Percentiles rank a stretch among this genome's conserved stretches.
Conservation (phyloP, 2,888 invertebrate species). For the Ornithoptera alexandrae region DNA sequence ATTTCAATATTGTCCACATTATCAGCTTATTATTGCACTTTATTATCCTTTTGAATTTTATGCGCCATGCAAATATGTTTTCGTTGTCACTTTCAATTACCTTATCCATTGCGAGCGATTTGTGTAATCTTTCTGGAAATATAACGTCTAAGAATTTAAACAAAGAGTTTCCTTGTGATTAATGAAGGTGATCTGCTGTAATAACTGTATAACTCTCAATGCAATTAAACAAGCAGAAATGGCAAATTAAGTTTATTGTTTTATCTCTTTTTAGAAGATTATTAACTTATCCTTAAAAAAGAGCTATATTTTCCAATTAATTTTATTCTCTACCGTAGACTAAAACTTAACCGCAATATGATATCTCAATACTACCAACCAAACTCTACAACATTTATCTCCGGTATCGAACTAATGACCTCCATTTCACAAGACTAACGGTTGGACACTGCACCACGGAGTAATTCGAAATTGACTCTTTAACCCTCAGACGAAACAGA, state of each 20-base stretch:
- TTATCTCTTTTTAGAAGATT: not conserved
- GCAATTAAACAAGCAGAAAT: not conserved
- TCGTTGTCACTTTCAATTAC: conserved; percentile 10
- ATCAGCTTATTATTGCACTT: conserved; percentile 14
- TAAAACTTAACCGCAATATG: too few relatives aligned
- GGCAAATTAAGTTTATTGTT: not conserved
- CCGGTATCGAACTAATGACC: too few relatives aligned
- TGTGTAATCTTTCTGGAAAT: conserved; percentile 1
- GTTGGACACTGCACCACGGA: too few relatives aligned
- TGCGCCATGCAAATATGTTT: conserved; percentile 21
- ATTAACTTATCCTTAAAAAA: too few relatives aligned
- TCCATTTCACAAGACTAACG: too few relatives aligned
- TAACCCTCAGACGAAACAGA: too few relatives aligned
- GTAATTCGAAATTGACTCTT: too few relatives aligned
- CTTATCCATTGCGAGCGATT: conserved; percentile 3
- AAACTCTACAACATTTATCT: too few relatives aligned
- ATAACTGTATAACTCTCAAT: not conserved
- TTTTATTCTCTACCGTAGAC: too few relatives aligned
- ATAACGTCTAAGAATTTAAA: conserved; percentile 4
- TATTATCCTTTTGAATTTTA: conserved; percentile 21
- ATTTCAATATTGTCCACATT: conserved; percentile 25
- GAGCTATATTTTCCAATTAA: too few relatives aligned
- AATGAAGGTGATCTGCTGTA: not conserved
- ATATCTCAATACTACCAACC: too few relatives aligned
- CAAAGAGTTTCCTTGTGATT: conserved; percentile 8